Conservation (phyloP, 1,140 invertebrate genomes). For the Trachelipus rathkii region DNA sequence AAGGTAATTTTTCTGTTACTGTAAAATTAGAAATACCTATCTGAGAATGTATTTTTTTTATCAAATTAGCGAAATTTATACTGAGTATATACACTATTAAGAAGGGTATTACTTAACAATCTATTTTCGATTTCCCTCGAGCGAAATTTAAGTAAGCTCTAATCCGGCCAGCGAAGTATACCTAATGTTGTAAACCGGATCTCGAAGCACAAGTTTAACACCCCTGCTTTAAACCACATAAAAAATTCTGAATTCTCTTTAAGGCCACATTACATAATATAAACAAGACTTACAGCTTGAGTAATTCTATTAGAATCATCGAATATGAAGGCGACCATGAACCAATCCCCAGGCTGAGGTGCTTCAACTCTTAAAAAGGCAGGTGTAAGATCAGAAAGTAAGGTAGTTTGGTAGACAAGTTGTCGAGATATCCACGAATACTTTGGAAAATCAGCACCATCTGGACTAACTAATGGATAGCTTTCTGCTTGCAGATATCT, state of each 20-base stretch:
- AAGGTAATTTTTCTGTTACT: too few species aligned
- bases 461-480: slow-evolving; percentile 40
- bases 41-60: too few species aligned
- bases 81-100: too few species aligned
- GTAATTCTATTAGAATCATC: slow-evolving; percentile 43
- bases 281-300: slow-evolving; percentile 34
- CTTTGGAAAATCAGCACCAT: slow-evolving; percentile 38
- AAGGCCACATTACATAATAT: background rate
- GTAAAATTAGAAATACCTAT: too few species aligned
- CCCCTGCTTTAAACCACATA: too few species aligned
- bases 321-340: slow-evolving; percentile 42
- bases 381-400: slow-evolving; percentile 36
- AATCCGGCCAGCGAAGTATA: too few species aligned
- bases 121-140: too few species aligned
- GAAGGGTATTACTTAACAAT: too few species aligned
- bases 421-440: slow-evolving; percentile 39
- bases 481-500: slow-evolving; percentile 34
- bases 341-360: slow-evolving; percentile 42
- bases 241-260: background rate
- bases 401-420: slow-evolving; percentile 30
- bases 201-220: too few species aligned
- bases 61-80: too few species aligned
- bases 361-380: slow-evolving; percentile 33
- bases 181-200: too few species aligned
- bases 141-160: too few species aligned